Conservation (phyloP, 2,888 invertebrate genomes). For the Linyphia triangularis region DNA sequence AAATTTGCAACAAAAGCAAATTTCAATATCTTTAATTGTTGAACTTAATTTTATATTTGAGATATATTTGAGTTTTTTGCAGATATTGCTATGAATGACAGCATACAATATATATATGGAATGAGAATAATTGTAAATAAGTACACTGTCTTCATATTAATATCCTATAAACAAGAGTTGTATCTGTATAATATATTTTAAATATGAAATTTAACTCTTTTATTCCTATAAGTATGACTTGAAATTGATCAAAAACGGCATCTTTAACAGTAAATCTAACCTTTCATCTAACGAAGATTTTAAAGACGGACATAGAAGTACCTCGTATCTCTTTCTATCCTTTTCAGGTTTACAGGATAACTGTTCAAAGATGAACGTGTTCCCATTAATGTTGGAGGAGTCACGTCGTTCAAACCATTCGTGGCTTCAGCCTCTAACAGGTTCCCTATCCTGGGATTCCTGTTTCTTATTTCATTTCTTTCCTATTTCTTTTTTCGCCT, state of each 20-base stretch:
- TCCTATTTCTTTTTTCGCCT: constrained; percentile 42
- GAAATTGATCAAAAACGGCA: constrained; percentile 11
- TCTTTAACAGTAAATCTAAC: neutral
- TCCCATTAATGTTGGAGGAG: constrained; percentile 51
- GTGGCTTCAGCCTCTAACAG: constrained; percentile 50
- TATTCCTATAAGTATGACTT: no score
- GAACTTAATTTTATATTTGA: no score
- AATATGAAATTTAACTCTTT: no score
- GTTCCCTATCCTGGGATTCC: constrained; percentile 7
- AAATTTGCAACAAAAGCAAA: no score
- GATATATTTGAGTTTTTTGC: no score
- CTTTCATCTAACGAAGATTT: constrained; percentile 10
- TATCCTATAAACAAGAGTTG: no score
- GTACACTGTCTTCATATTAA: no score
- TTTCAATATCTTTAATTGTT: no score
- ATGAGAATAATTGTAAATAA: no score
- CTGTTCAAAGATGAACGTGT: constrained; percentile 66
- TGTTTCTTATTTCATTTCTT: constrained; percentile 36
- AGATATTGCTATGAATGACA: no score
- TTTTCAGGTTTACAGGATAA: constrained; percentile 54
- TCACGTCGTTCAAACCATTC: constrained; percentile 50
- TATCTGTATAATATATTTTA: no score
- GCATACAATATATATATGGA: no score
- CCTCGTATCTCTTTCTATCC: constrained; percentile 27
- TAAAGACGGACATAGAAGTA: constrained; percentile 18